Evolutionary conservation across 2,113 vertebrate species (phyloP), one percentile per base, ranked within the genome.

Genomic region (Myanophis thanlyinensis): DNA sequence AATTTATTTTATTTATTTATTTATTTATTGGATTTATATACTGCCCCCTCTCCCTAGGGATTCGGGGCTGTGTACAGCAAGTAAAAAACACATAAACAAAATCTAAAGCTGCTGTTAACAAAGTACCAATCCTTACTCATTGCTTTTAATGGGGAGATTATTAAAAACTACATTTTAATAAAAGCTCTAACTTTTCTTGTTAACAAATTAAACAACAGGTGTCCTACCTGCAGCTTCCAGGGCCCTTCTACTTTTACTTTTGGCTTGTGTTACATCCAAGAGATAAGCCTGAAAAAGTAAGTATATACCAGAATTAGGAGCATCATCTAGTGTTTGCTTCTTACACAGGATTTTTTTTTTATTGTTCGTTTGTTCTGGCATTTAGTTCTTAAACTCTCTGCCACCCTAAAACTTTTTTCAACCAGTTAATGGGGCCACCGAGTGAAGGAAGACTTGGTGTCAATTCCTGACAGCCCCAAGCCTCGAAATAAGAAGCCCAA

Each of bases 211-310:
- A 53, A 96, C 95, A 73, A 10, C 56, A 35, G 12, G 90, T 0
- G 12, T 1, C 93, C 95, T 97, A 98, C 97, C 97, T 97, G 96
- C 48, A 35, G 59, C 95, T 25, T 87, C 12, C 0, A 86, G 5
- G 51, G 92, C 93, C 40, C 62, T 95, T 95, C 95, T 1, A 1
- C 51, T 97, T 89, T 95, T 91, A 92, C 0, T 94, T 90, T 92
- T 88, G 0, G 27, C 84, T n/a, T 85, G 80, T 27, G 92, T 73
- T 48, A 91, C 62, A 94, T 46, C 46, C 62, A 95, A 95, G 95
- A 94, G 85, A 80, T n/a, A 95, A 93, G 91, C 95, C 97, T 98
- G 86, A 22, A 95, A 95, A 88, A 91, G 90, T 30, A 95, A 85
- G 11, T 30, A 11, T 23, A 40, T 13, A 15, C 13, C 48, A 25